These are phyloP conservation scores for Drosophila mayaguana DNA, from an alignment of 2,888 invertebrate genomes.

Conservation along the genomic window DNA sequence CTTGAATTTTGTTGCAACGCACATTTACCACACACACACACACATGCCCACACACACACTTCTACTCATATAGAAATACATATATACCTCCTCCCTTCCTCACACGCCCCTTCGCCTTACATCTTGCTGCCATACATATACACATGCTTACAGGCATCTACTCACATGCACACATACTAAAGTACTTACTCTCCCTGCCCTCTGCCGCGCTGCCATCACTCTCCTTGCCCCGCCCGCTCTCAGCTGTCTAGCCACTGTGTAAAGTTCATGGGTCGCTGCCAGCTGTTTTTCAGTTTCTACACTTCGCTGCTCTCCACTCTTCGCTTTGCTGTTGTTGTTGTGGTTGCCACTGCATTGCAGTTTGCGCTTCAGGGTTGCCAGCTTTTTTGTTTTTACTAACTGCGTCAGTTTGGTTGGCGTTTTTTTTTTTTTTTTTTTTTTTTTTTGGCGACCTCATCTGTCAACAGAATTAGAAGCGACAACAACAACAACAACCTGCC, in stretches of 20 bases:
- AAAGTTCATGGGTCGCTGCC: slow-evolving; percentile 76
- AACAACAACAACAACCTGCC: slow-evolving; percentile 37
- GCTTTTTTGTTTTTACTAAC: slow-evolving; percentile 57
- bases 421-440: slow-evolving; percentile 41
- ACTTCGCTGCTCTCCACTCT: slow-evolving; percentile 6
- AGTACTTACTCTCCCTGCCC: not conserved
- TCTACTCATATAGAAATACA: too few species aligned
- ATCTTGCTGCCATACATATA: not conserved
- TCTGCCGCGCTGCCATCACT: not conserved
- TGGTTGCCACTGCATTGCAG: slow-evolving; percentile 54
- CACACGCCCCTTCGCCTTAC: not conserved
- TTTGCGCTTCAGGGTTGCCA: slow-evolving; percentile 75
- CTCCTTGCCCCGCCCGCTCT: not conserved
- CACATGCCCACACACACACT: not conserved
- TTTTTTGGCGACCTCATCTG: slow-evolving; percentile 80
- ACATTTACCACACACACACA: slow-evolving; percentile 27
- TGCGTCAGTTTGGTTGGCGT: slow-evolving; percentile 62
- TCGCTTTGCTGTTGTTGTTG: slow-evolving; percentile 24
- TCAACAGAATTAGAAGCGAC: slow-evolving; percentile 78
- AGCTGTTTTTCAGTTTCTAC: slow-evolving; percentile 26
- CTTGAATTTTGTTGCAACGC: slow-evolving; percentile 60
- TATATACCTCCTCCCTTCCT: not conserved
- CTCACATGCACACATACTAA: not conserved
- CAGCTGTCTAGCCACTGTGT: slow-evolving; percentile 44
- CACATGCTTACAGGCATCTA: not conserved